Conservation (phyloP, 2,113 vertebrate species). For the Muntiacus reevesi region DNA sequence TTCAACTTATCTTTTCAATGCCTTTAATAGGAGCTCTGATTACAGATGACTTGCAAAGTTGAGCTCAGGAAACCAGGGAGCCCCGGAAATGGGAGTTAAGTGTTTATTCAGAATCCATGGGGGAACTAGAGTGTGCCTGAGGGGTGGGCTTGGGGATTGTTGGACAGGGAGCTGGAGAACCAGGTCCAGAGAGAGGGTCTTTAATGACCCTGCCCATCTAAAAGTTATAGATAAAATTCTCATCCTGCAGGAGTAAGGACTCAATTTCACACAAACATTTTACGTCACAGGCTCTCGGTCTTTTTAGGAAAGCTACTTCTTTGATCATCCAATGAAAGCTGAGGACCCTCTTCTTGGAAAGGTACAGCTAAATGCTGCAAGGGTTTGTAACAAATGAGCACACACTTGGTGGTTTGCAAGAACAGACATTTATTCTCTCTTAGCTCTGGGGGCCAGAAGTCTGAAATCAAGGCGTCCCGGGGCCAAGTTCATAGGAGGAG, state of each 20-base stretch:
- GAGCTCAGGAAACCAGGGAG: neutral
- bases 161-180: neutral
- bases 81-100: neutral
- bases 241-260: neutral
- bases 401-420: neutral
- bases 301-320: neutral
- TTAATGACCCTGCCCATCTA: neutral
- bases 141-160: accelerated
- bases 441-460: neutral
- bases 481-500: neutral
- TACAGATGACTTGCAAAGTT: neutral
- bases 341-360: neutral
- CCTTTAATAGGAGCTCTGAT: neutral
- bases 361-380: neutral
- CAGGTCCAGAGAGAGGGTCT: neutral
- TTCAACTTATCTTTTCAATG: neutral
- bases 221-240: neutral
- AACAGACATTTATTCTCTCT: neutral
- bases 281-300: no score
- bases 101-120: neutral
- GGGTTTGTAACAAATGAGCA: neutral
- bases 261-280: neutral
- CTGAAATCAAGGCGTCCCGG: neutral
- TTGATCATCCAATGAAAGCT: neutral
- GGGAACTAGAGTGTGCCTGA: neutral